Percentiles rank a stretch among this genome's conserved stretches.
These are phyloP conservation scores for Scalopus aquaticus DNA, from an alignment of 2,113 vertebrate species.

Conservation along the genomic window DNA sequence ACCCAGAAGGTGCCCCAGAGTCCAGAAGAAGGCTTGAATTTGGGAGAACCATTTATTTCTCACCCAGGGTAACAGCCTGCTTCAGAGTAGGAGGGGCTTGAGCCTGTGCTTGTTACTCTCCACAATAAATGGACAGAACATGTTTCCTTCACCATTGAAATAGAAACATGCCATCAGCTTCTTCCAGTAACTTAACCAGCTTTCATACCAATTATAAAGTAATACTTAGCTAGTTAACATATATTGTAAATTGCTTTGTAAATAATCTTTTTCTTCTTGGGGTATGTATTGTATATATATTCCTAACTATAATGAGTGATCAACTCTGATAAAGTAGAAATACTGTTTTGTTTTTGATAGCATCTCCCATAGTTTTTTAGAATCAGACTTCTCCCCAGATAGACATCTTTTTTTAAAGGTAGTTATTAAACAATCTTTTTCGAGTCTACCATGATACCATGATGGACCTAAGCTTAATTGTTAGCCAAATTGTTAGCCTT, in stretches of 20 bases:
- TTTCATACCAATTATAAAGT: neutral
- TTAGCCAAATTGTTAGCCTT: neutral
- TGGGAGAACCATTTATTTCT: neutral
- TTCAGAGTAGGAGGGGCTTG: neutral
- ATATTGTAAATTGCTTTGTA: neutral
- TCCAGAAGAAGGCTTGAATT: neutral
- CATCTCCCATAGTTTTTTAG: neutral
- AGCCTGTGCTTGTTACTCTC: neutral
- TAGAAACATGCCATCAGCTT: neutral
- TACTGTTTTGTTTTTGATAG: conserved; percentile 31
- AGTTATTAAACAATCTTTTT: neutral
- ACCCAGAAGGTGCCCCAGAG: neutral
- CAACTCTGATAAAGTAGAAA: neutral
- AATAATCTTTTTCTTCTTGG: neutral
- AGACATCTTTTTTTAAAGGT: neutral
- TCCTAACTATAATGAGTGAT: neutral
- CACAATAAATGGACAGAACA: neutral
- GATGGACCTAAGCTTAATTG: neutral
- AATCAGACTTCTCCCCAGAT: neutral
- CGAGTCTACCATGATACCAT: neutral
- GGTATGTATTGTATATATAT: neutral
- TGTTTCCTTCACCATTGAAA: neutral
- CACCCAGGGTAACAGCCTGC: neutral
- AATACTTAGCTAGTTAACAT: neutral
- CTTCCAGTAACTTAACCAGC: neutral